Percentiles rank a stretch among this genome's conserved stretches.
Evolutionary conservation across 1,140 invertebrate species (phyloP).

Genomic region (Pemphigus obesinymphae): DNA sequence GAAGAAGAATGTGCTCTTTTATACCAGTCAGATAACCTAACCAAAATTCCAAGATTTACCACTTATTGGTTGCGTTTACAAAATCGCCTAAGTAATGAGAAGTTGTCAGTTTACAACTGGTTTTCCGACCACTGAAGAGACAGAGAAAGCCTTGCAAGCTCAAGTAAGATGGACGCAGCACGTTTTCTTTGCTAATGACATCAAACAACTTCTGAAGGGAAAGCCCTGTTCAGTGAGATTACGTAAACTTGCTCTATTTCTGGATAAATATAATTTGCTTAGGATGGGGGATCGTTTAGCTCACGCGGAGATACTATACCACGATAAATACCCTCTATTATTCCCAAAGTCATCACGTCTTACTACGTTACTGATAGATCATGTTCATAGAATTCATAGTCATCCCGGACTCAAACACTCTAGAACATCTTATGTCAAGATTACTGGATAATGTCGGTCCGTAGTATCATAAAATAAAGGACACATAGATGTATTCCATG

Average conservation of each 20-base stretch:
- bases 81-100: no score
- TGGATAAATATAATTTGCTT: slow-evolving; percentile 45
- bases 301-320: slow-evolving; percentile 45
- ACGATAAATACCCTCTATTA: slow-evolving; percentile 52
- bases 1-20: no score
- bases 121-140: background rate
- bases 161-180: background rate
- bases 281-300: slow-evolving; percentile 51
- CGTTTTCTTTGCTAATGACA: background rate
- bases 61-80: background rate
- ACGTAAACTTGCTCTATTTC: background rate
- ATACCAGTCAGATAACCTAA: background rate
- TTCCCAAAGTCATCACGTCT: slow-evolving; percentile 46
- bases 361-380: slow-evolving; percentile 45
- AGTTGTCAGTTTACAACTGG: background rate
- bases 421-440: slow-evolving; percentile 44
- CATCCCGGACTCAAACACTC: slow-evolving; percentile 45
- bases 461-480: no score
- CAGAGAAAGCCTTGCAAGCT: background rate
- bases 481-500: no score
- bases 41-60: background rate
- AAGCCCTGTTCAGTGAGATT: background rate
- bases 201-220: background rate
- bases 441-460: no score
- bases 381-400: slow-evolving; percentile 44